Base-by-base conservation (phyloP, 2,797 vertebrate species). In the Lepidocolaptes lacrymiger region DNA sequence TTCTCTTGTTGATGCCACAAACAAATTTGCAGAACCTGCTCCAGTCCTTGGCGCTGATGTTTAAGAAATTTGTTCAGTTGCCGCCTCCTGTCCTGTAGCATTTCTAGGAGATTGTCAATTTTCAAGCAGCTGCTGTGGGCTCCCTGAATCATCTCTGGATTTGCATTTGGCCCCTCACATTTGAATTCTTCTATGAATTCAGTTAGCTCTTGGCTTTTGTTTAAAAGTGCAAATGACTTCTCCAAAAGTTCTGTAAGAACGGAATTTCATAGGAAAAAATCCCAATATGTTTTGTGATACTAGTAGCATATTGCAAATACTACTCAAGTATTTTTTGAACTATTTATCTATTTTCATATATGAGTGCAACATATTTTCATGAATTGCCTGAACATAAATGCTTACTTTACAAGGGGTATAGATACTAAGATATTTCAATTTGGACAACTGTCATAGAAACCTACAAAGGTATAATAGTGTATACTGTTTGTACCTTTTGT, bases 81-180 rank as follows among this genome's bases (percentile, higher is more conserved):
- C 73, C 98, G 91, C 46, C 99, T 98, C 73, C 98, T 97, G 88
- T 99, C 99, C 96, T 99, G 99, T 2, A 99, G 98, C 63, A 97
- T 89, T 98, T 99, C 99, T 86, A 99, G 96, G 73, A 99, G 98
- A 75, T 95, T 96, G 92, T 99, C 99, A 30, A 99, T 98, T 97
- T 98, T 99, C 91, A 97, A 73, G 76, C 90, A 97, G 91, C 99
- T 98, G 95, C 96, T 98, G 5, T 93, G 97, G 81, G 98, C 98
- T 76, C 97, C 97, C 58, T 97, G 97, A 48, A 96, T 95, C 56
- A 97, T 90, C 64, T 98, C 96, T 2, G 87, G 97, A 83, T 98
- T 98, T 91, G 97, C 85, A 88, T 98, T 97, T 78, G 98, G 97
- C 89, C 98, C 98, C 11, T 97, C 97, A 68, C 84, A 96, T 97